A percentile compares a stretch with the other conserved stretches of the same genome.
Conservation (phyloP, 2,113 vertebrate species). For the Agapornis roseicollis region DNA sequence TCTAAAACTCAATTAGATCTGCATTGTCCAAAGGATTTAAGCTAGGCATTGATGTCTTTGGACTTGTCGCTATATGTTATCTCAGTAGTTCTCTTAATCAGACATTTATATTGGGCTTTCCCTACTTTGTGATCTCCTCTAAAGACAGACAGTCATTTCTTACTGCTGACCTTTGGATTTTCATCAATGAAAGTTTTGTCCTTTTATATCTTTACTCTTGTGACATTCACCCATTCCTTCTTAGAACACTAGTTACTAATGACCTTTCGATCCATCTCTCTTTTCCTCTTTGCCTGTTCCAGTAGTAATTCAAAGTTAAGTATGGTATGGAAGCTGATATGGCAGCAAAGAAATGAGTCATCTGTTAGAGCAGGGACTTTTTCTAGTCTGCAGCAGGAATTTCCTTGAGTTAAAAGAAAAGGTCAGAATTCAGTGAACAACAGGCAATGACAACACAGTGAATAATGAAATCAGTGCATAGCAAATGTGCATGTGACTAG, state of each 20-base stretch:
- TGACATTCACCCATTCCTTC: not conserved
- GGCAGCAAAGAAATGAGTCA: constrained; percentile 31
- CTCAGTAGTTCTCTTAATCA: not conserved
- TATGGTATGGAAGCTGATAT: not conserved
- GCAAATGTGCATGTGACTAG: not conserved
- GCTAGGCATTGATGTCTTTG: not conserved
- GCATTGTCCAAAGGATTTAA: not conserved
- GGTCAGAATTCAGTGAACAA: constrained; percentile 48
- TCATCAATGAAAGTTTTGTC: not conserved
- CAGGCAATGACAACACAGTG: not conserved
- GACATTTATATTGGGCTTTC: not conserved
- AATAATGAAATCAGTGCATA: not conserved
- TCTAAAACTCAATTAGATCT: not conserved
- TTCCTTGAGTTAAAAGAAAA: constrained; percentile 64
- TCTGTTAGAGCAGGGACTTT: not conserved
- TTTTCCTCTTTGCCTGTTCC: not conserved
- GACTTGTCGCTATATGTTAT: not conserved
- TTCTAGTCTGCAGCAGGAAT: not conserved
- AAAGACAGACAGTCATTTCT: not conserved
- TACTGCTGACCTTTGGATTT: not conserved
- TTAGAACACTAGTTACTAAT: not conserved
- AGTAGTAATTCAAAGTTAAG: not conserved
- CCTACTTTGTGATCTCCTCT: not conserved
- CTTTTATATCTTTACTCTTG: not conserved
- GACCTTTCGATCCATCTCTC: not conserved